Evolutionary conservation across 2,888 invertebrate genomes (phyloP).

Genomic region (Caprella mutica): DNA sequence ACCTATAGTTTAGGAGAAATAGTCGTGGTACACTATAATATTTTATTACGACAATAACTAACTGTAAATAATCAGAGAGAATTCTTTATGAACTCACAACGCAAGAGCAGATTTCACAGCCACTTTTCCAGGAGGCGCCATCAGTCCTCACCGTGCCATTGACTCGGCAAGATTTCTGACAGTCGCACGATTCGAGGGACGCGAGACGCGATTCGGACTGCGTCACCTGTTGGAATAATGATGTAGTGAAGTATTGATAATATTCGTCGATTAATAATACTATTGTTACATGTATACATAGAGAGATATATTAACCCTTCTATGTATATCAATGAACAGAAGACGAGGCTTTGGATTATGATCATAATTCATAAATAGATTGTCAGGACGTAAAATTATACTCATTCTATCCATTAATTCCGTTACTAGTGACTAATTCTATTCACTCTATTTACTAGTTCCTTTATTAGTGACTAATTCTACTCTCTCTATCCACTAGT

Average conservation of each 20-base stretch:
- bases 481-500: background rate
- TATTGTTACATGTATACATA: background rate
- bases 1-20: too few relatives aligned
- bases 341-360: too few relatives aligned
- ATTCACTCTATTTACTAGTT: too few relatives aligned
- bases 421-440: too few relatives aligned
- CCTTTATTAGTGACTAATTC: too few relatives aligned
- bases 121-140: slow-evolving; percentile 71
- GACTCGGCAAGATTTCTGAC: slow-evolving; percentile 72
- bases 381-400: too few relatives aligned
- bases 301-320: background rate
- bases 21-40: too few relatives aligned
- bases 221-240: slow-evolving; percentile 57
- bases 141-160: slow-evolving; percentile 65
- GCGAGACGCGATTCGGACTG: slow-evolving; percentile 65
- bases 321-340: background rate
- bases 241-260: background rate
- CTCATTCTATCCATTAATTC: too few relatives aligned
- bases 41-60: too few relatives aligned
- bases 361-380: too few relatives aligned
- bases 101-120: slow-evolving; percentile 79
- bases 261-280: background rate
- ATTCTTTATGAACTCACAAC: slow-evolving; percentile 63
- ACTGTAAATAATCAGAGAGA: too few relatives aligned
- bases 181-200: slow-evolving; percentile 76